Evolutionary conservation across 1,140 invertebrate species (phyloP).

Genomic region (Ceratina calcarata): DNA sequence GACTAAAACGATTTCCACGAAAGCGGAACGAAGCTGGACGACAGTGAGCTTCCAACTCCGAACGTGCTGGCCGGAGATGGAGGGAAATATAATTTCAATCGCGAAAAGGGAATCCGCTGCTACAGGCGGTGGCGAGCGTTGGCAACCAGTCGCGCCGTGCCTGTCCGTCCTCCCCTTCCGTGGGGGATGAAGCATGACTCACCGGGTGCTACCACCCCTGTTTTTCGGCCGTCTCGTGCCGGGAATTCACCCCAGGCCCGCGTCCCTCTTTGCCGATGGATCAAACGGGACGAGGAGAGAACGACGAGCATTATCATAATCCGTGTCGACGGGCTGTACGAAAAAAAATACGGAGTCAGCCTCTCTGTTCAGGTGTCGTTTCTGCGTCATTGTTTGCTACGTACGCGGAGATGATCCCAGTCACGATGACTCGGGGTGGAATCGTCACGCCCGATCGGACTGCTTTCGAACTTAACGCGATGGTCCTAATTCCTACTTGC

Average conservation of each 20-base stretch:
- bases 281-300: conserved; percentile 39
- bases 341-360: conserved; percentile 40
- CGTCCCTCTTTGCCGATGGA: conserved; percentile 12
- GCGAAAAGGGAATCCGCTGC: conserved; percentile 31
- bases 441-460: conserved; percentile 40
- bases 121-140: conserved; percentile 48
- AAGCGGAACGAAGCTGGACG: conserved; percentile 12
- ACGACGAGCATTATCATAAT: conserved; percentile 73
- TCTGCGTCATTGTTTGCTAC: conserved; percentile 36
- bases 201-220: conserved; percentile 59
- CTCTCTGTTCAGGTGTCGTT: conserved; percentile 48
- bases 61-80: conserved; percentile 31
- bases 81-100: conserved; percentile 72
- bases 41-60: not conserved
- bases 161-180: conserved; percentile 24
- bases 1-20: conserved; percentile 29
- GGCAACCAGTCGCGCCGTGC: conserved; percentile 55
- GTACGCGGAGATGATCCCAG: conserved; percentile 30
- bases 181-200: conserved; percentile 75
- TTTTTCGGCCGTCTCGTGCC: conserved; percentile 64
- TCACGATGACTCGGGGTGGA: conserved; percentile 41
- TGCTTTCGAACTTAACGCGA: conserved; percentile 27
- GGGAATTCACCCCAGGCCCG: conserved; percentile 51
- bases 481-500: conserved; percentile 20
- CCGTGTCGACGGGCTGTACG: conserved; percentile 54